Conservation (phyloP, 2,113 vertebrate species). For the Mustela lutreola region DNA sequence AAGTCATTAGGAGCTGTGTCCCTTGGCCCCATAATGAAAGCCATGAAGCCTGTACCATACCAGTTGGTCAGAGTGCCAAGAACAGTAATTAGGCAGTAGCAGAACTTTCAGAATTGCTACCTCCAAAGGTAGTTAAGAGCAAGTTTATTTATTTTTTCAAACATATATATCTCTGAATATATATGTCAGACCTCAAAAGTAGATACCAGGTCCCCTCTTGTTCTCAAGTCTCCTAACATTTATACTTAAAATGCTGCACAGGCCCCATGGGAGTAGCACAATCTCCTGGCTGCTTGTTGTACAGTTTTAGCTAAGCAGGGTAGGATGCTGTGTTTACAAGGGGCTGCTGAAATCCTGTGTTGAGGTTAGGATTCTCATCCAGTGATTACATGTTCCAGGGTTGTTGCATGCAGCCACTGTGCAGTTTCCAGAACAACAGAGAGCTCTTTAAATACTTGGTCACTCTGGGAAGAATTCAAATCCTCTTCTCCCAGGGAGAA, state of each 20-base stretch:
- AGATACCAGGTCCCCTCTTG: not conserved
- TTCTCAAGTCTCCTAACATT: not conserved
- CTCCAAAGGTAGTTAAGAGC: not conserved
- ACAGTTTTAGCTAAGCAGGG: not conserved
- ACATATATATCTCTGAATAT: not conserved
- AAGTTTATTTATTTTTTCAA: not conserved
- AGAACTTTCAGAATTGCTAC: not conserved
- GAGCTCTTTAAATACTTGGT: not conserved
- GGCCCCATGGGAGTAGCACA: not conserved
- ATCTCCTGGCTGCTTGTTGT: not conserved
- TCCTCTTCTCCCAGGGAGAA: not conserved
- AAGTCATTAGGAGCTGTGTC: not conserved
- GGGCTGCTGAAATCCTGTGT: not conserved
- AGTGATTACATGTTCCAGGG: not conserved
- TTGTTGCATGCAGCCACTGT: not conserved
- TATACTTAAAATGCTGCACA: not conserved
- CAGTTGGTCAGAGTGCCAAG: not conserved
- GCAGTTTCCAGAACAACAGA: not conserved
- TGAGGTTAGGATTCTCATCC: not conserved
- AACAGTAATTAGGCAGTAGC: not conserved
- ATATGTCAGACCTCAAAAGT: not conserved
- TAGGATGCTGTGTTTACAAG: not conserved
- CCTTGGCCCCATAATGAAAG: not conserved
- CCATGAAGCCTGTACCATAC: not conserved
- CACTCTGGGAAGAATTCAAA: not conserved